Conservation (phyloP, 2,797 vertebrate species). For the Artibeus jamaicensis region DNA sequence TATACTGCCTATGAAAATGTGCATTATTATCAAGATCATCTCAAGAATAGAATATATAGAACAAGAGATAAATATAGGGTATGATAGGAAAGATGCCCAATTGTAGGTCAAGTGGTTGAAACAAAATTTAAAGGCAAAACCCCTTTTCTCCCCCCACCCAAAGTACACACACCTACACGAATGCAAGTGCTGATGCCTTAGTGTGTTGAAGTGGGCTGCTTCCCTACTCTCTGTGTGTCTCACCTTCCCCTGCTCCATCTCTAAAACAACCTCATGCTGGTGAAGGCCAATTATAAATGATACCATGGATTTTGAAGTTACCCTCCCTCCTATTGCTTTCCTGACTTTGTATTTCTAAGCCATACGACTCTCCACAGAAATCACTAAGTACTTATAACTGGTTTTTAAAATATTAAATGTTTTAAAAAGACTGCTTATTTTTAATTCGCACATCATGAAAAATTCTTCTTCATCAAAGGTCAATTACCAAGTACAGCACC, state of each 20-base stretch:
- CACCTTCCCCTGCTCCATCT: background rate
- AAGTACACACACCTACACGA: background rate
- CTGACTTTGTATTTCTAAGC: background rate
- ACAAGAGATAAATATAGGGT: background rate
- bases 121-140: background rate
- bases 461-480: conserved; percentile 8
- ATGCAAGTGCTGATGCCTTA: background rate
- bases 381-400: background rate
- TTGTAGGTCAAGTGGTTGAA: background rate
- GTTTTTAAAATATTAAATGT: background rate
- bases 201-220: background rate
- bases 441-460: background rate
- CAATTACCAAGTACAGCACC: background rate
- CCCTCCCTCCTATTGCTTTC: background rate
- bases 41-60: background rate
- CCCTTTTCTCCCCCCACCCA: background rate
- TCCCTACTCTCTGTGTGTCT: accelerated
- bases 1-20: background rate
- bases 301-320: background rate
- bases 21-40: background rate
- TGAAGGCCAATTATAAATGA: background rate
- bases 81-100: background rate
- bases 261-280: background rate
- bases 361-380: background rate
- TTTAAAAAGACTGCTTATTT: background rate